Base-by-base conservation (phyloP, 2,797 vertebrate species). In the Peromyscus attwateri region DNA sequence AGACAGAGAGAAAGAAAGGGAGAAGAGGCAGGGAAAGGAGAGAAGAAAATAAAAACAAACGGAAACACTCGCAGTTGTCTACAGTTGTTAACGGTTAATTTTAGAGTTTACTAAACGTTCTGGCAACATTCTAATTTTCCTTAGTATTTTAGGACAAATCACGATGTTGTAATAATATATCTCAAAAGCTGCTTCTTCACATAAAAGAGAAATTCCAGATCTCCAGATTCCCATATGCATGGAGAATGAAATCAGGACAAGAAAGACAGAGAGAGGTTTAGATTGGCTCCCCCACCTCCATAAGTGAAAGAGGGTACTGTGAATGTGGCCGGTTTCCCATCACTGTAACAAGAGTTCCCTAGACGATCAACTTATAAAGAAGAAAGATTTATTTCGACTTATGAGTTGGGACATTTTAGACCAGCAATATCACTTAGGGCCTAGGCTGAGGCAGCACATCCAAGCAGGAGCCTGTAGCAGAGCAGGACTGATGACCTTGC, bases 121-220 rank as follows among this genome's bases (percentile, higher is more conserved):
- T 85, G 49, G 23, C 77, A 52, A 46, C n/a, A 96, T 82, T 43
- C 40, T 70, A 71, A 0, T 92, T 95, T 92, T 14, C 40, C 76
- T 95, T 95, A 87, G 23, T 76, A 81, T 17, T 57, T 52, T 70
- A 95, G 23, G 70, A 95, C 88, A 19, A 55, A 40, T 96, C 55
- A 0, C 92, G 81, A 84, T 25, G 0, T 75, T 60, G 6, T 11
- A 70, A 85, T n/a, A 96, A 29, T 70, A 34, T 13, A 34, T 21
- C 3, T 21, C 40, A 66, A 84, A 70, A 55, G 17, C 12, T 52
- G 31, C 62, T 85, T 95, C 80, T 75, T 43, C n/a, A 17, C 46
- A 73, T 93, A 82, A 97, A 90, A 52, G 4, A 95, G 62, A 83
- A 96, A 94, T 37, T 97, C 16, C 52, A 93, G 76, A 90, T 49